These are phyloP conservation scores for Origma solitaria DNA, from an alignment of 2,113 vertebrate species.

Conservation along the genomic window DNA sequence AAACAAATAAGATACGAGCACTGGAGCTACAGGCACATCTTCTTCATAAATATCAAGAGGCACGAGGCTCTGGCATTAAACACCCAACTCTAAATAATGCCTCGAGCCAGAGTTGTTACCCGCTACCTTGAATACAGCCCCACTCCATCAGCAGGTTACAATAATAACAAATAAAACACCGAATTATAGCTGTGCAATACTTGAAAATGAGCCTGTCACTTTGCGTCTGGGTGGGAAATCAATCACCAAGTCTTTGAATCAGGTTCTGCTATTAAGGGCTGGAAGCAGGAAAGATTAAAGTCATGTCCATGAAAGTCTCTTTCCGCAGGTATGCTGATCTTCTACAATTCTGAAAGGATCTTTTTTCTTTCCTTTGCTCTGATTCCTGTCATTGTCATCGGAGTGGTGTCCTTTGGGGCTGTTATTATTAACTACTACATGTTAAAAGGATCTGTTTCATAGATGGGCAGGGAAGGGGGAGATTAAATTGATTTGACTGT, in stretches of 20 bases:
- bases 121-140: not conserved
- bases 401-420: not conserved
- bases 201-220: slow-evolving; percentile 63
- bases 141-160: slow-evolving; percentile 55
- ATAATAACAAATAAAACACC: slow-evolving; percentile 60
- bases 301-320: not conserved
- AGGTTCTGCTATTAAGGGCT: slow-evolving; percentile 30
- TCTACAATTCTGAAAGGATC: not conserved
- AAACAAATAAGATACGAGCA: slow-evolving; percentile 33
- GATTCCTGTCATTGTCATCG: not conserved
- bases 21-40: slow-evolving; percentile 43
- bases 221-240: slow-evolving; percentile 15
- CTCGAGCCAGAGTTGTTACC: slow-evolving; percentile 1
- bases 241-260: slow-evolving; percentile 19
- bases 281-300: slow-evolving; percentile 33
- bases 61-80: not conserved
- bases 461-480: not conserved
- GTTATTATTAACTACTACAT: not conserved
- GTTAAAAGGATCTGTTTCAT: not conserved
- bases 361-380: not conserved
- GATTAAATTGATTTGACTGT: not conserved
- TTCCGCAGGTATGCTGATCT: not conserved
- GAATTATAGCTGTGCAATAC: slow-evolving; percentile 51
- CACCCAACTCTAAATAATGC: slow-evolving; percentile 44
- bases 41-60: slow-evolving; percentile 47